Evolutionary conservation across 2,888 invertebrate genomes (phyloP), one percentile per base, ranked within the genome.

Genomic region (Aradus depressus): DNA sequence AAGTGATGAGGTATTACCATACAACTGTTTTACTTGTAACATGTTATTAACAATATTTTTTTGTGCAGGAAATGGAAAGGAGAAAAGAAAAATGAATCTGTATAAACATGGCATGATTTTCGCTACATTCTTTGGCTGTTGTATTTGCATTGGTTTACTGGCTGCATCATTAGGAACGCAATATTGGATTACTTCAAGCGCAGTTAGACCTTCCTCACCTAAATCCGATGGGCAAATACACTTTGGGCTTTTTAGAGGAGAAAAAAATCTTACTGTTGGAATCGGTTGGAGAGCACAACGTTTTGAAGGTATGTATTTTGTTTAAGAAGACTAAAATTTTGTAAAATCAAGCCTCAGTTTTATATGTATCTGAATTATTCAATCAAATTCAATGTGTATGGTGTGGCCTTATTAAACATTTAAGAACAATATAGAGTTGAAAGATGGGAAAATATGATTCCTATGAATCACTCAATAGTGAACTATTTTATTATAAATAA

Each of bases 181-280:
- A 43, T 55, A 83, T 62, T 90, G 89, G 89, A 76, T 85, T 32
- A 80, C 80, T 58, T 84, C 88, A 2, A 73, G 74, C 43, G 87
- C 87, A 3, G 68, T 83, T 59, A 75, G 77, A 1, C 74, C 77
- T 5, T 81, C 79, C 62, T 57, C 59, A 35, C 53, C 54, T 16
- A 67, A 74, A 43, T 53, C 56, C 25, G 80, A 80, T 45, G 90
- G 89, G 0, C 73, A 76, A 58, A 78, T 90, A 53, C 78, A 81
- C 64, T 87, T 91, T 64, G 93, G 93, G 0, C 74, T 95, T 6
- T 88, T 93, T 64, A 80, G 83, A 62, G 93, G 93, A 0, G 80
- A 79, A 57, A 88, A 89, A 66, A 79, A 81, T 60, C 68, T 93
- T 28, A 84, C 90, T 66, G 78, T 79, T 52, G 86, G 84, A 3